Evolutionary conservation across 2,113 vertebrate species (phyloP).

Genomic region (Chlorodrepanis virens): DNA sequence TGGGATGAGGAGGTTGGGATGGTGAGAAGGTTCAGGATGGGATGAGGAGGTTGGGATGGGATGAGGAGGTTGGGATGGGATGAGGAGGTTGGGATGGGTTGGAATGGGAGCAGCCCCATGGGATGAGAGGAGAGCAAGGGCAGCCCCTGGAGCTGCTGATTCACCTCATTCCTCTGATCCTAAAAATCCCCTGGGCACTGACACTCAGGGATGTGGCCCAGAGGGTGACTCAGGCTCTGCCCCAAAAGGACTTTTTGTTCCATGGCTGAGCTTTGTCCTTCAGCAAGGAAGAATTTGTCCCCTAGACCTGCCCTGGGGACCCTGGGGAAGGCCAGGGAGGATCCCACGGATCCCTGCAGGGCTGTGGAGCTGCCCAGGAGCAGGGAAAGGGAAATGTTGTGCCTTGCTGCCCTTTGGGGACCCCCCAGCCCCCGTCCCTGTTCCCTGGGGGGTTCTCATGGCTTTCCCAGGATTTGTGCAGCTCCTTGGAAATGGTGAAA

Average conservation of each 20-base stretch:
- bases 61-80: no score
- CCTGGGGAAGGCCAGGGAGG: accelerated
- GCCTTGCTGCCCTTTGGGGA: background rate
- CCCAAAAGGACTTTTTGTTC: background rate
- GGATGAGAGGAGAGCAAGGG: background rate
- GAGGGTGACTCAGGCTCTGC: background rate
- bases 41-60: background rate
- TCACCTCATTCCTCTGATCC: background rate
- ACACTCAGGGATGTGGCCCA: background rate
- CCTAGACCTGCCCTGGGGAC: background rate
- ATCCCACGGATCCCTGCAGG: background rate
- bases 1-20: background rate
- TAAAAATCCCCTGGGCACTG: background rate
- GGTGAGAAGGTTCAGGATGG: no score
- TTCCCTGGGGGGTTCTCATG: accelerated
- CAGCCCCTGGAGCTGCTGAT: background rate
- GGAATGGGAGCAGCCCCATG: no score
- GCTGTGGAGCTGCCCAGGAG: accelerated
- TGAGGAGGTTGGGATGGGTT: background rate
- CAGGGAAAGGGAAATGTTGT: background rate
- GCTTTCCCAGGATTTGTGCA: accelerated
- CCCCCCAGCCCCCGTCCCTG: background rate
- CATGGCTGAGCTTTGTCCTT: background rate
- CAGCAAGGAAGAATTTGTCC: accelerated
- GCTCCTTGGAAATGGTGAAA: background rate